Percentiles rank a stretch among this genome's conserved stretches.
phyloP scores from a whole-genome alignment of 2,113 vertebrate genomes.

The Petromus typicus region DNA sequence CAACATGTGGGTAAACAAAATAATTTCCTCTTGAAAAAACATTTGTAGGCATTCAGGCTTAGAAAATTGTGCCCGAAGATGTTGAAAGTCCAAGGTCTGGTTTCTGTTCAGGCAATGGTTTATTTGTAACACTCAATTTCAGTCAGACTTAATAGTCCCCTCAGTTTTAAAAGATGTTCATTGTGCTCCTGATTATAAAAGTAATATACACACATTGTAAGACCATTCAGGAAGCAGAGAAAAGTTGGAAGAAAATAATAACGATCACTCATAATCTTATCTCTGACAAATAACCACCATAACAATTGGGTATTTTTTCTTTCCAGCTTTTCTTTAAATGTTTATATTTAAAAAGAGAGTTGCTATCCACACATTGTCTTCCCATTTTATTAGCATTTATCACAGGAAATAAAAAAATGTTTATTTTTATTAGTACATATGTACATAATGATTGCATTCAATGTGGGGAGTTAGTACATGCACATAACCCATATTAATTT shows the following conservation, averaged over 20 bases:
- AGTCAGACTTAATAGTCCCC: conserved; percentile 39
- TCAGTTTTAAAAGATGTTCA: conserved; percentile 11
- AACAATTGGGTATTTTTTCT: background rate
- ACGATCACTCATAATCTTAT: background rate
- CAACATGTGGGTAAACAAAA: conserved; percentile 26
- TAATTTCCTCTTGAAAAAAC: conserved; percentile 24
- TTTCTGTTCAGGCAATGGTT: background rate
- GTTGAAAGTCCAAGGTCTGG: background rate
- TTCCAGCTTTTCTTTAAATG: conserved; percentile 22
- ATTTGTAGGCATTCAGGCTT: conserved; percentile 42
- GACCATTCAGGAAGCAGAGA: conserved; percentile 39
- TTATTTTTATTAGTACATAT: background rate
- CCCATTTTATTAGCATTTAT: conserved; percentile 40
- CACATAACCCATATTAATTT: background rate
- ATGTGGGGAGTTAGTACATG: background rate
- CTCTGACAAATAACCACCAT: conserved; percentile 18
- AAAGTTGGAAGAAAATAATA: background rate
- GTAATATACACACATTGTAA: background rate
- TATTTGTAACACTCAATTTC: conserved; percentile 41
- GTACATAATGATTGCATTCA: background rate
- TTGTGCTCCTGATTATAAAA: conserved; percentile 54
- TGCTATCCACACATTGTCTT: background rate
- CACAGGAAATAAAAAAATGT: background rate
- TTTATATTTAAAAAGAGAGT: conserved; percentile 16
- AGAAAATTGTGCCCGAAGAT: conserved; percentile 35